A percentile compares a stretch with the other conserved stretches of the same genome.
Evolutionary conservation across 1,140 invertebrate species (phyloP).

Genomic region (Zaprionus vittiger): DNA sequence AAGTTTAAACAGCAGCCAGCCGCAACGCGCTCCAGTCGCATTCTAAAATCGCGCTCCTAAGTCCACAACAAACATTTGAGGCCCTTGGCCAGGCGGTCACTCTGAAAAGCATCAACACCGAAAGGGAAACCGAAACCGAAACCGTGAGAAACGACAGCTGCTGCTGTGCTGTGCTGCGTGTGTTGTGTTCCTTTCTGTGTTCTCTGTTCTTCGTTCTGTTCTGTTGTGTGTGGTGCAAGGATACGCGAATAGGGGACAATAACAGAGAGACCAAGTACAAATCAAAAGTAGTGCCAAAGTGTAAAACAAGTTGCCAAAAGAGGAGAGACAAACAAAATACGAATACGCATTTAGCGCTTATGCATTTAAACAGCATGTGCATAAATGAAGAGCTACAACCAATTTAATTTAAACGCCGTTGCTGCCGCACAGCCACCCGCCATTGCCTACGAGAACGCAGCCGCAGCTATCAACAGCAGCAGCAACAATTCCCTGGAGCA

Average conservation of each 20-base stretch:
- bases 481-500: constrained; percentile 39
- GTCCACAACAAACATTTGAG: constrained; percentile 37
- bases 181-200: constrained; percentile 32
- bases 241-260: constrained; percentile 54
- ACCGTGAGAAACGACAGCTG: constrained; percentile 80
- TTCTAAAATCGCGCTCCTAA: constrained; percentile 33
- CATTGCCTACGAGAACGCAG: constrained; percentile 71
- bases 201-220: constrained; percentile 12
- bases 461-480: constrained; percentile 47
- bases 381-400: constrained; percentile 81
- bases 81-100: constrained; percentile 15
- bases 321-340: constrained; percentile 4
- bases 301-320: constrained; percentile 74
- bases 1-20: constrained; percentile 71
- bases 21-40: constrained; percentile 62
- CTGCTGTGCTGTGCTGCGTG: constrained; percentile 54
- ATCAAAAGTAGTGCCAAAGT: constrained; percentile 71
- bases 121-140: constrained; percentile 64
- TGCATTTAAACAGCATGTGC: constrained; percentile 67
- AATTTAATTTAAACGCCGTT: constrained; percentile 79
- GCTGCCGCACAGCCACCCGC: constrained; percentile 67
- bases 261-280: constrained; percentile 53
- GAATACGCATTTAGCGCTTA: constrained; percentile 26
- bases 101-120: constrained; percentile 54
- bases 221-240: constrained; percentile 52